Evolutionary conservation across 2,113 vertebrate species (phyloP).

Genomic region (Pseudopodoces humilis): DNA sequence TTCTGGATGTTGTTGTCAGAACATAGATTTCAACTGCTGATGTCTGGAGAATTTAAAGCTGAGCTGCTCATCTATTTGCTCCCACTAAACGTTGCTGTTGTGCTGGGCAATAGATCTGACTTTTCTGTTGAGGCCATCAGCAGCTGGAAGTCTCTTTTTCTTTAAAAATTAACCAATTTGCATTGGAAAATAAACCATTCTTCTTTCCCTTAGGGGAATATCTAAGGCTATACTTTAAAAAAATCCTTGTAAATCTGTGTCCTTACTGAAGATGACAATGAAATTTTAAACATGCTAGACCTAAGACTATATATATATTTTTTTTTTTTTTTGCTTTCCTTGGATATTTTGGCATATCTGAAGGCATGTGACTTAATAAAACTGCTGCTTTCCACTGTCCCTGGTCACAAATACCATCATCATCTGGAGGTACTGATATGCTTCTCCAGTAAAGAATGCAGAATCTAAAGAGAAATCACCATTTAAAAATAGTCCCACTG

Average conservation of each 20-base stretch:
- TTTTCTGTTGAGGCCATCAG: not conserved
- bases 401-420: not conserved
- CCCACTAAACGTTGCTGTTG: not conserved
- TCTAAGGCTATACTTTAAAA: not conserved
- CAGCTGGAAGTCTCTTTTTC: conserved; percentile 2
- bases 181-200: not conserved
- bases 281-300: not conserved
- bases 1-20: not conserved
- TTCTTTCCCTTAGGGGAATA: not conserved
- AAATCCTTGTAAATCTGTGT: not conserved
- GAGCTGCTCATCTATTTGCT: not conserved
- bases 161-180: conserved; percentile 2
- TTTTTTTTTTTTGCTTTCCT: not conserved
- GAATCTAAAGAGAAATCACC: not conserved
- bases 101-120: not conserved
- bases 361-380: not conserved
- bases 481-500: not conserved
- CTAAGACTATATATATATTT: not conserved
- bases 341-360: not conserved
- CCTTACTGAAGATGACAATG: not conserved
- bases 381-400: not conserved
- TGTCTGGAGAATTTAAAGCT: conserved; percentile 15
- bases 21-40: not conserved
- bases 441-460: not conserved
- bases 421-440: not conserved